Evolutionary conservation across 2,113 vertebrate genomes (phyloP).

Genomic region (Malurus cyaneus): DNA sequence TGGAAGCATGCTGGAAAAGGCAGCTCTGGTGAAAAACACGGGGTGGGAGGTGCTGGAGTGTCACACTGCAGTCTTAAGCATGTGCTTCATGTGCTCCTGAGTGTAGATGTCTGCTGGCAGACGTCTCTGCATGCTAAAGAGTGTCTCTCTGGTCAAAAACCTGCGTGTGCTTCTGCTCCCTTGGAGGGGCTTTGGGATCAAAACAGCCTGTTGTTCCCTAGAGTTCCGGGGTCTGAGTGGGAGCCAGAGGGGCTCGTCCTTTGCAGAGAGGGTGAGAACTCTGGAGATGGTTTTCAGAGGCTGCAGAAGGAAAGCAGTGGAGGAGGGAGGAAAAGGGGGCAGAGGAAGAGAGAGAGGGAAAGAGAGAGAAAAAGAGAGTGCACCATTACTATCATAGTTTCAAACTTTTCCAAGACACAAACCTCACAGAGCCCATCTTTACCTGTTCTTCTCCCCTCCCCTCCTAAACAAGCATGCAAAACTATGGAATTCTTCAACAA

Average conservation of each 20-base stretch:
- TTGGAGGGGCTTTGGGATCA: neutral
- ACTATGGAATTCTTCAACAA: neutral
- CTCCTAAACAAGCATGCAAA: neutral
- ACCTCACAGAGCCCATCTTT: neutral
- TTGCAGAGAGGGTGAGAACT: constrained; percentile 68
- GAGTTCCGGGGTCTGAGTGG: constrained; percentile 89
- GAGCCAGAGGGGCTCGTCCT: constrained; percentile 87
- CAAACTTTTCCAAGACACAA: neutral
- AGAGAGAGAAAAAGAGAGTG: neutral
- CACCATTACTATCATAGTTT: neutral
- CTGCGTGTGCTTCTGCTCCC: neutral
- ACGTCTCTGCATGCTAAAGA: neutral
- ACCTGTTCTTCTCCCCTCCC: neutral
- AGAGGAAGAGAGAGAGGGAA: neutral
- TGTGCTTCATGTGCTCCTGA: neutral
- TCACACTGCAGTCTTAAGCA: constrained; percentile 32
- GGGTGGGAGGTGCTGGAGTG: constrained; percentile 45
- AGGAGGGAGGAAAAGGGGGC: neutral
- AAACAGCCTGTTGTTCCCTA: constrained; percentile 70
- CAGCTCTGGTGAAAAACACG: neutral
- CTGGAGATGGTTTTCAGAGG: constrained; percentile 67
- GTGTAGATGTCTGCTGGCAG: neutral
- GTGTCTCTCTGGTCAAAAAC: constrained; percentile 24
- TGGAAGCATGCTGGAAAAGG: neutral
- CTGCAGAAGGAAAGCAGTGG: constrained; percentile 65